Evolutionary conservation across 2,888 invertebrate species (phyloP).

Genomic region (Tachystola acroxantha): DNA sequence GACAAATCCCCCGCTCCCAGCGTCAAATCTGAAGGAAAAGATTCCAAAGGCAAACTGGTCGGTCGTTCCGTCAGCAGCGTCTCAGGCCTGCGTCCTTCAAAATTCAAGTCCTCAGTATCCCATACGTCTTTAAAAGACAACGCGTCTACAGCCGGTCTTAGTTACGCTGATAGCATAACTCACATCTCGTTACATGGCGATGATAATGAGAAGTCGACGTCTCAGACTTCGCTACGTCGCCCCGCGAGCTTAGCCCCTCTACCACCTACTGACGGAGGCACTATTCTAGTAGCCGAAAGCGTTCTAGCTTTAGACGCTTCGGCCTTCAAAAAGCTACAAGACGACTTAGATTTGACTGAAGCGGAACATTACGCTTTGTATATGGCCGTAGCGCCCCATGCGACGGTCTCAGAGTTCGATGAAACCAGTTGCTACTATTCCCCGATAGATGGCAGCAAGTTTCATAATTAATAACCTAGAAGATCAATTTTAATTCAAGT

Average conservation of each 20-base stretch:
- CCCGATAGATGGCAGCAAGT: slow-evolving; percentile 87
- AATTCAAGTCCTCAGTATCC: slow-evolving; percentile 58
- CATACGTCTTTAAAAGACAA: slow-evolving; percentile 64
- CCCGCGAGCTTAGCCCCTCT: slow-evolving; percentile 48
- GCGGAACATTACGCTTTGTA: slow-evolving; percentile 94
- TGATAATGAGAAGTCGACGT: slow-evolving; percentile 51
- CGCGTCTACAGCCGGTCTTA: slow-evolving; percentile 56
- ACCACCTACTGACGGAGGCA: slow-evolving; percentile 73
- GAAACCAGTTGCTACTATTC: slow-evolving; percentile 93
- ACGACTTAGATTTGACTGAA: slow-evolving; percentile 86
- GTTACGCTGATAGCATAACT: slow-evolving; percentile 79
- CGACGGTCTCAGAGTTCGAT: slow-evolving; percentile 92
- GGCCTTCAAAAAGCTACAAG: slow-evolving; percentile 57
- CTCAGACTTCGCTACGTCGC: slow-evolving; percentile 43
- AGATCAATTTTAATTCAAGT: background rate
- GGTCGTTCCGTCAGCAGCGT: slow-evolving; percentile 80
- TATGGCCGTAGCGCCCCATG: slow-evolving; percentile 90
- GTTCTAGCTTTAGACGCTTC: slow-evolving; percentile 65
- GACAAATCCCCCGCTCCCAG: slow-evolving; percentile 68
- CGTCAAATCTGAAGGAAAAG: slow-evolving; percentile 52
- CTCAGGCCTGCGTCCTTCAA: slow-evolving; percentile 77
- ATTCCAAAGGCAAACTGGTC: slow-evolving; percentile 58
- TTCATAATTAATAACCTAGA: slow-evolving; percentile 39
- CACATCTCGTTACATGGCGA: slow-evolving; percentile 83
- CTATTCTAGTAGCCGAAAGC: slow-evolving; percentile 79